Evolutionary conservation across 1,140 invertebrate genomes (phyloP).

Genomic region (Zaprionus davidi): DNA sequence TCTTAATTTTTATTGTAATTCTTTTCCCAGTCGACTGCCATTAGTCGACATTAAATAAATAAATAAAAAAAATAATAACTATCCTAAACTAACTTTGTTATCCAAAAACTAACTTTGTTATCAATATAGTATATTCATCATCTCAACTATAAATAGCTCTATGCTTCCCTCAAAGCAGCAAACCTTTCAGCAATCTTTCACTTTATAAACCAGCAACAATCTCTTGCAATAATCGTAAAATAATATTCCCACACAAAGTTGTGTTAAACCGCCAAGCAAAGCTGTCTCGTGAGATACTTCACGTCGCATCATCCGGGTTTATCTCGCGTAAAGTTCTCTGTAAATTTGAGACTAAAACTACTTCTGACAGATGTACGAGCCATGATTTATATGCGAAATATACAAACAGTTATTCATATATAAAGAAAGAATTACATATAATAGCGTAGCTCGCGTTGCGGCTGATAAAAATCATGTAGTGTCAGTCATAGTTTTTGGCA

Average conservation of each 20-base stretch:
- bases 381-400: constrained; percentile 55
- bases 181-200: neutral
- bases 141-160: neutral
- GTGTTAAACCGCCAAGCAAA: neutral
- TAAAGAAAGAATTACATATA: neutral
- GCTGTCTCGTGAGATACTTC: constrained; percentile 5
- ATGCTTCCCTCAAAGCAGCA: neutral
- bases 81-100: no score
- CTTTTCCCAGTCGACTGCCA: no score
- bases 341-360: constrained; percentile 25
- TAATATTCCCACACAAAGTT: constrained; percentile 9
- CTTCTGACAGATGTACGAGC: constrained; percentile 59
- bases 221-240: constrained; percentile 8
- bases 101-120: no score
- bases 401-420: constrained; percentile 6
- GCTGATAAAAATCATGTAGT: constrained; percentile 78
- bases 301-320: neutral
- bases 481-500: constrained; percentile 42
- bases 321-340: constrained; percentile 30
- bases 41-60: no score
- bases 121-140: neutral
- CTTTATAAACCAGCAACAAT: neutral
- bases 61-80: no score
- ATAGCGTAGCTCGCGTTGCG: constrained; percentile 49
- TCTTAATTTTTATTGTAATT: no score